Evolutionary conservation across 2,797 vertebrate species (phyloP), one percentile per base, ranked within the genome.

Genomic region (Parauchenoglanis punctatus): DNA sequence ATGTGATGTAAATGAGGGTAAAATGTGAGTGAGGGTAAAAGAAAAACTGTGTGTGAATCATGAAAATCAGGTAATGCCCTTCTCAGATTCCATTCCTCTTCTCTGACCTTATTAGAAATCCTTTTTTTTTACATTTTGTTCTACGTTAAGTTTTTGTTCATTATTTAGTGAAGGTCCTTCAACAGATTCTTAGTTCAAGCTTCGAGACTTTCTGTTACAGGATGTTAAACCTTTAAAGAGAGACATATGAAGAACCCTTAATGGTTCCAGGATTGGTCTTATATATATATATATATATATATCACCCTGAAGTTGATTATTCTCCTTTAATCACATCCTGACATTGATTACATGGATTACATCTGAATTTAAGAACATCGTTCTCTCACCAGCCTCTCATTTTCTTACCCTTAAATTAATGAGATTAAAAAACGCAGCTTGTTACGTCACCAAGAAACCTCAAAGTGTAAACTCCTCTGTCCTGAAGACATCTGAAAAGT

Each of bases 1-100:
- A 61, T 68, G 83, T 56, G 61, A 67, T 73, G 84, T 40, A 83
- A 76, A 76, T 84, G 83, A 61, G 61, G 54, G 61, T 78, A 35
- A 28, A 11, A 80, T 70, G 83, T 40, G 28, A 61, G 83, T 35
- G 63, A 73, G 87, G 44, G 11, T 35, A 76, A 87, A 75, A 23
- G 76, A 46, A 56, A 67, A 52, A 56, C 4, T 40, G 61, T 7
- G 84, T 83, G 84, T 81, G 35, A 81, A 49, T 65, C 23, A 46
- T 81, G 80, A 81, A 63, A 63, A 81, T 81, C 80, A 81, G 59
- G 35, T 63, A 49, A 18, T 80, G 77, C 54, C 77, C 52, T 40
- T 80, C 25, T n/a, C 35, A n/a, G 59, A 81, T 49, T 46, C 13
- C 58, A 65, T 46, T 63, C 59, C 40, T 61, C 59, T 81, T 65